Conservation (phyloP, 2,797 vertebrate species). For the Triplophysa bombifrons region DNA sequence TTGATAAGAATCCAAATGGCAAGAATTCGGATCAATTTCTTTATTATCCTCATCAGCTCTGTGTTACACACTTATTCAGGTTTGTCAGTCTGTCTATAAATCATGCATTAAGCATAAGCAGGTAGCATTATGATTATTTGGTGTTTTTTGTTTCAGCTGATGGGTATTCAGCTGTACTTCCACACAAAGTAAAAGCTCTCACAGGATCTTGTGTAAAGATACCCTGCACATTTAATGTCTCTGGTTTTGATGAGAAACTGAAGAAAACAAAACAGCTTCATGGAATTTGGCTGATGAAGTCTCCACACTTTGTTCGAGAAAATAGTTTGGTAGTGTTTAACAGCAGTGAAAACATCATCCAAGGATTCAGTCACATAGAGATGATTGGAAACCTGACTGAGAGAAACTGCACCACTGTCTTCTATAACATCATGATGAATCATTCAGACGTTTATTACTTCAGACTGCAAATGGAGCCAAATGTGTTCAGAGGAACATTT, state of each 20-base stretch:
- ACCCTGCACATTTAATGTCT: constrained; percentile 55
- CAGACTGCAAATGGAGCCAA: constrained; percentile 40
- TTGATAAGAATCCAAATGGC: not conserved
- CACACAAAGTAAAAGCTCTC: constrained; percentile 54
- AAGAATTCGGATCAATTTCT: not conserved
- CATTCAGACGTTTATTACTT: constrained; percentile 60
- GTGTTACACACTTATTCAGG: constrained; percentile 3
- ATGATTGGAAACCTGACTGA: constrained; percentile 57
- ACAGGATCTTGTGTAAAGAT: constrained; percentile 66
- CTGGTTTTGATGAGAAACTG: fast-evolving
- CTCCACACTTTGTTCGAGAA: fast-evolving
- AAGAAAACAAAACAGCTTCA: fast-evolving
- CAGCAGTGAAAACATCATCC: not conserved
- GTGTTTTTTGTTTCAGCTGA: not conserved
- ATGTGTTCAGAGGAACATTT: constrained; percentile 20
- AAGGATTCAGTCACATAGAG: constrained; percentile 19
- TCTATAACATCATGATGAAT: constrained; percentile 34
- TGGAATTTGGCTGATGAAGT: constrained; percentile 59
- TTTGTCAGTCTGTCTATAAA: not conserved
- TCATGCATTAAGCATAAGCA: not conserved
- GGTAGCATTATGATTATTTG: too few species aligned
- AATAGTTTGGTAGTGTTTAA: constrained; percentile 45
- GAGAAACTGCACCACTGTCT: constrained; percentile 66
- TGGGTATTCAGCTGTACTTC: constrained; percentile 7
- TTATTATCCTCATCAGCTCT: constrained; percentile 15